phyloP scores from a whole-genome alignment of 1,140 invertebrate genomes.

The Tribolium castaneum region DNA sequence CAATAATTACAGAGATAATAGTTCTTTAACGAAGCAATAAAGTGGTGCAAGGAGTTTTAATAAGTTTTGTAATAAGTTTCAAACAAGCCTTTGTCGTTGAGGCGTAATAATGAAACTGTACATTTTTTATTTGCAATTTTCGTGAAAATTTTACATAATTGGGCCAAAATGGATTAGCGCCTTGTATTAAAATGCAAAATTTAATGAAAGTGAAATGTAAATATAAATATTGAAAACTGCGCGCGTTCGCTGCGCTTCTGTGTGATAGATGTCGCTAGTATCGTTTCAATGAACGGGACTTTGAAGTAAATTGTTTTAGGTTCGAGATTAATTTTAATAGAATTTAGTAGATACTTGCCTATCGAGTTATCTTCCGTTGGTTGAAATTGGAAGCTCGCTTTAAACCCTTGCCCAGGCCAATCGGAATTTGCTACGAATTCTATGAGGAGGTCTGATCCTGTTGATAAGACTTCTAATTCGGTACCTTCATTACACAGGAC shows the following conservation, averaged over 20 bases:
- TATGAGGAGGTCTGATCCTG: constrained; percentile 80
- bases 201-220: constrained; percentile 13
- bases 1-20: neutral
- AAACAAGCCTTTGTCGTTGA: neutral
- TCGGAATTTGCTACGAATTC: constrained; percentile 87
- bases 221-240: constrained; percentile 19
- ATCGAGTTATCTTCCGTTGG: constrained; percentile 68
- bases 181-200: constrained; percentile 30
- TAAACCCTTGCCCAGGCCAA: constrained; percentile 85
- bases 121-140: constrained; percentile 29
- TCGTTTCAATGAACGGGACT: neutral
- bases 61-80: constrained; percentile 4
- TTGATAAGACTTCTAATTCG: constrained; percentile 83
- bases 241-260: neutral
- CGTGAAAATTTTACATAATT: constrained; percentile 14
- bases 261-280: neutral
- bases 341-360: constrained; percentile 52
- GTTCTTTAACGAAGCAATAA: neutral
- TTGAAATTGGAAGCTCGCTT: constrained; percentile 84
- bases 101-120: neutral
- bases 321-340: constrained; percentile 1
- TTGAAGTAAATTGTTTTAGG: constrained; percentile 2
- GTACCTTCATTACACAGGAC: constrained; percentile 83
- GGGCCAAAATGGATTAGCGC: neutral
- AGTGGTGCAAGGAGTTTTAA: neutral